Evolutionary conservation across 2,797 vertebrate genomes (phyloP).

Genomic region (Garrulus glandarius): DNA sequence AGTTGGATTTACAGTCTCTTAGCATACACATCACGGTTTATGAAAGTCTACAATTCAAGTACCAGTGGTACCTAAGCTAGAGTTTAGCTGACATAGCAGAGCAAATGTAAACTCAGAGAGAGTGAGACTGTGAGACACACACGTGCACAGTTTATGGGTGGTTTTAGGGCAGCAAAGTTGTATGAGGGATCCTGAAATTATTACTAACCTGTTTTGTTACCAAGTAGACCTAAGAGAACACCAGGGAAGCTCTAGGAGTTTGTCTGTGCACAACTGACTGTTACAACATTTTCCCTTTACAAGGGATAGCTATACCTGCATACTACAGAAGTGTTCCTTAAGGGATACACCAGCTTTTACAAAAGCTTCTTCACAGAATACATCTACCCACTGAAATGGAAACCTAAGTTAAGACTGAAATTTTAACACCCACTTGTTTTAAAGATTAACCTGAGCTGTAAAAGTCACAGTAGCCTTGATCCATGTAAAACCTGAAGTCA

Average conservation of each 20-base stretch:
- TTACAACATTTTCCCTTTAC: background rate
- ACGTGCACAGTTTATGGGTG: too few relatives aligned
- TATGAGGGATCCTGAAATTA: background rate
- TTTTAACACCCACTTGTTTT: background rate
- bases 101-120: background rate
- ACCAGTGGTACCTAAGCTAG: background rate
- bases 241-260: background rate
- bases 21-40: background rate
- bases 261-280: background rate
- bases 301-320: background rate
- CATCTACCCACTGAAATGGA: background rate
- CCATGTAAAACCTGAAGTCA: background rate
- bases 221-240: background rate
- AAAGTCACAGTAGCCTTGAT: background rate
- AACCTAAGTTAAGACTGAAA: background rate
- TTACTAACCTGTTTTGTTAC: background rate
- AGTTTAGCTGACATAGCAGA: background rate
- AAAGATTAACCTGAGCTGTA: background rate
- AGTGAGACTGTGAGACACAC: background rate
- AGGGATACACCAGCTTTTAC: background rate
- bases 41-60: background rate
- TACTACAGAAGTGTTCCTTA: background rate
- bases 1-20: background rate
- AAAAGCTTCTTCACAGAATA: background rate
- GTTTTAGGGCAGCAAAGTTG: background rate